phyloP scores from a whole-genome alignment of 1,140 invertebrate species.

The Aphaenogaster ashmeadi region DNA sequence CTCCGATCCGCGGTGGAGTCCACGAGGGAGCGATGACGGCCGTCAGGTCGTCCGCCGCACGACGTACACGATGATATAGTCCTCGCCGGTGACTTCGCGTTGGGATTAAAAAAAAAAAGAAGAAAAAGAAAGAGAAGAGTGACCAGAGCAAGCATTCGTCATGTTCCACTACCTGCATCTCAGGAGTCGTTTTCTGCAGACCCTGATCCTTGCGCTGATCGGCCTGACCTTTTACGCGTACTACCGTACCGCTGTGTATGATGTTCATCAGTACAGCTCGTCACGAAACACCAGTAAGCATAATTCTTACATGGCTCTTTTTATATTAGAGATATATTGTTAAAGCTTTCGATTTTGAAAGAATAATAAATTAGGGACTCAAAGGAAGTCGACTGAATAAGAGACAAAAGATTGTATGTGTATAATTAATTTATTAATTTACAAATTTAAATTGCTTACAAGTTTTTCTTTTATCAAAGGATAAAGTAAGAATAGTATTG shows the following conservation, averaged over 20 bases:
- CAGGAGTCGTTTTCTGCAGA: slow-evolving; percentile 83
- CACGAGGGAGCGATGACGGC: slow-evolving; percentile 1
- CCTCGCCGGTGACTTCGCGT: neutral
- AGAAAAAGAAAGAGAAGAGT: neutral
- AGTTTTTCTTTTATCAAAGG: slow-evolving; percentile 1
- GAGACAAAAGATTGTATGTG: neutral
- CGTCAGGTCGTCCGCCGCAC: neutral
- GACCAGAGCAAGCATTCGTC: slow-evolving; percentile 54
- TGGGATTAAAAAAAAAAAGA: neutral
- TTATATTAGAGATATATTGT: neutral
- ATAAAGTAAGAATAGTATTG: neutral
- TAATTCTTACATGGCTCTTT: no score
- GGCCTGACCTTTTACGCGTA: slow-evolving; percentile 84
- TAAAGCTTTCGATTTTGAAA: neutral
- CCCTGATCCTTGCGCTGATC: slow-evolving; percentile 82
- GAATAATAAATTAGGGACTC: neutral
- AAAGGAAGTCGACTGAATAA: no score
- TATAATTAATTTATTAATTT: neutral
- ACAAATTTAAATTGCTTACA: neutral
- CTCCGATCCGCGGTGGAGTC: slow-evolving; percentile 1
- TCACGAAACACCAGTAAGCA: slow-evolving; percentile 81
- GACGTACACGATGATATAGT: slow-evolving; percentile 36
- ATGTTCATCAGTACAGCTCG: slow-evolving; percentile 75
- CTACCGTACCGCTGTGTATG: slow-evolving; percentile 82
- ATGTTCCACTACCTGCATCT: slow-evolving; percentile 83